Evolutionary conservation across 2,888 invertebrate genomes (phyloP), one percentile per base, ranked within the genome.

Genomic region (Tenthredo scrophulariae): DNA sequence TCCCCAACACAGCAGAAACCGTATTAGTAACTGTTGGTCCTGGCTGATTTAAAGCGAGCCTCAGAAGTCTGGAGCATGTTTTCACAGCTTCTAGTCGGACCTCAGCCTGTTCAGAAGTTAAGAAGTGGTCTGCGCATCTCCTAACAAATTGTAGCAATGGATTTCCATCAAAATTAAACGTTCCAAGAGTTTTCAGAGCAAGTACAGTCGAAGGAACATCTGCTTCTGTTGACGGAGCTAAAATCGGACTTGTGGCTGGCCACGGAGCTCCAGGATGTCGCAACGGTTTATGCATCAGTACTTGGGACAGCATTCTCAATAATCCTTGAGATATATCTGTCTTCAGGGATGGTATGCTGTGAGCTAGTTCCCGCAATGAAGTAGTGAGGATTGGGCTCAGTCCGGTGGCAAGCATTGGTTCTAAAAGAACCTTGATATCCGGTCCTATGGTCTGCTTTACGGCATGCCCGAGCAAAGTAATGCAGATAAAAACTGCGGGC

Each of bases 1-100:
- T 98, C 82, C 97, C 97, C 26, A 99, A 95, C 4, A 99, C 99
- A 92, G 98, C 97, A 9, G 98, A 97, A 18, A 99, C 97, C 0
- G 98, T 97, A 88, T 96, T 96, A 58, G 97, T 97, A 0, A 99
- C 96, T 0, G 98, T 98, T 90, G 97, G 97, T 3, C 97, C 97
- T 54, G 96, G 96, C 86, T 96, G 96, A 88, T 95, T 95, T 40
- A 98, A 96, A 0, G 98, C 97, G 86, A 98, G 96, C 86, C 97
- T 96, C 33, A 99, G 94, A 26, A 99, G 94, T 84, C 97, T 96
- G 22, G 98, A 98, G 90, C 99, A 98, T 0, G 99, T 99, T 91
- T 97, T 96, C 0, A 99, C 99, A 18, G 99, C 98, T 94, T 99
- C 99, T 87, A 99, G 94, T 37, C 98, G 95, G 4, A 99, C 97